These are phyloP conservation scores for Chrysodeixis includens DNA, from an alignment of 2,888 invertebrate species.

Conservation along the genomic window DNA sequence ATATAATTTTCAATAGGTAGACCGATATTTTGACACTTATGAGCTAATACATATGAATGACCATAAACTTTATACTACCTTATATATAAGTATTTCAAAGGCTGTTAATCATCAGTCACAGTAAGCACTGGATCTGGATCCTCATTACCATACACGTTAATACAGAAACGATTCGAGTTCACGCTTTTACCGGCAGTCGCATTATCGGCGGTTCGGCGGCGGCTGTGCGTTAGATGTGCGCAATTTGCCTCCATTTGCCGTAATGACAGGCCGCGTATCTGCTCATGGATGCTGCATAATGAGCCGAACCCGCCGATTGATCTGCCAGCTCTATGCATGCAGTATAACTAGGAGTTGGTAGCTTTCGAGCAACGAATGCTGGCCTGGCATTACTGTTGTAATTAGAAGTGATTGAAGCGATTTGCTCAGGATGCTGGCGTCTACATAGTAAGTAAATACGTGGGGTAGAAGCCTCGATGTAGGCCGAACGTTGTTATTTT, in stretches of 20 bases:
- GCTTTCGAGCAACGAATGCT: conserved; percentile 42
- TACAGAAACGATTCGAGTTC: conserved; percentile 71
- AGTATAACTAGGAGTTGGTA: conserved; percentile 53
- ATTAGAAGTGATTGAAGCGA: conserved; percentile 66
- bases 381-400: conserved; percentile 56
- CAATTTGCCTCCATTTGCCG: conserved; percentile 87
- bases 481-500: conserved; percentile 34
- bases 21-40: no score
- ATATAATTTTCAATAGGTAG: no score
- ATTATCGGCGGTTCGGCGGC: conserved; percentile 69
- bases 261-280: conserved; percentile 85
- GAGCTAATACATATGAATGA: no score
- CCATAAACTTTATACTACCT: no score
- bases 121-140: conserved; percentile 35
- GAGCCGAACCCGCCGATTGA: conserved; percentile 84
- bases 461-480: conserved; percentile 18
- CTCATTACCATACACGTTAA: conserved; percentile 77
- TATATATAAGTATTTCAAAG: conserved; percentile 7
- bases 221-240: conserved; percentile 85
- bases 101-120: conserved; percentile 18
- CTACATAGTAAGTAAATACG: conserved; percentile 44
- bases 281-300: conserved; percentile 84
- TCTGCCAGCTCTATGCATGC: conserved; percentile 62
- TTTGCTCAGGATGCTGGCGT: conserved; percentile 51
- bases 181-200: conserved; percentile 79